Evolutionary conservation across 2,113 vertebrate species (phyloP).

Genomic region (Rhizomys pruinosus): DNA sequence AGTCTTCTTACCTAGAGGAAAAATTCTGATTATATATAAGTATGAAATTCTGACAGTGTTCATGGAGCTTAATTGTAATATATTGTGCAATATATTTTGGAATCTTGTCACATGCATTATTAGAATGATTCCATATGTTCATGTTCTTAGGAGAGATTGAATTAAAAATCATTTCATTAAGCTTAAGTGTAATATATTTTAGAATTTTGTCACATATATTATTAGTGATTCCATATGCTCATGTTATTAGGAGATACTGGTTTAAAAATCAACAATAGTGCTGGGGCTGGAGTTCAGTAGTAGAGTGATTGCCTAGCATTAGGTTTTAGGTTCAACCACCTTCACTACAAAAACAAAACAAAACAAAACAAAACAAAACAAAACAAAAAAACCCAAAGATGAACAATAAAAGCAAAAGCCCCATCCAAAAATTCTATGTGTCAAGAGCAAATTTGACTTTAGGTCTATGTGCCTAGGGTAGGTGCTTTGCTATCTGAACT

Average conservation of each 20-base stretch:
- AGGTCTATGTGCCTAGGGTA: neutral
- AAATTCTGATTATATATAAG: neutral
- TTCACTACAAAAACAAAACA: neutral
- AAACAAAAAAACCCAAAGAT: neutral
- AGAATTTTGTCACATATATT: slow-evolving; percentile 36
- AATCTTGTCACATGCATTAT: slow-evolving; percentile 20
- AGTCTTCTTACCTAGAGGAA: neutral
- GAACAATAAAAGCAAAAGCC: neutral
- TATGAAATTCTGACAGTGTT: neutral
- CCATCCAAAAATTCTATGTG: neutral
- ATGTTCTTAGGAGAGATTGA: slow-evolving; percentile 34
- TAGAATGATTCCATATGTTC: slow-evolving; percentile 2
- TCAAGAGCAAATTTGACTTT: slow-evolving; percentile 43
- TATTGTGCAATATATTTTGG: neutral
- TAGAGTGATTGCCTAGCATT: neutral
- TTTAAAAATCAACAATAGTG: neutral
- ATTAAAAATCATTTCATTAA: slow-evolving; percentile 3
- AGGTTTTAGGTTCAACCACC: neutral
- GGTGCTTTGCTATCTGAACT: slow-evolving; percentile 17
- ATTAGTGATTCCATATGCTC: neutral
- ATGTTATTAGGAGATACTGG: slow-evolving; percentile 8
- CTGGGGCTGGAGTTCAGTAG: neutral
- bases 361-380: neutral
- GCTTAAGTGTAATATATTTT: slow-evolving; percentile 1
- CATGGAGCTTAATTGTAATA: slow-evolving; percentile 13